Evolutionary conservation across 2,888 invertebrate species (phyloP).

Genomic region (Rhopalosiphum nymphaeae): DNA sequence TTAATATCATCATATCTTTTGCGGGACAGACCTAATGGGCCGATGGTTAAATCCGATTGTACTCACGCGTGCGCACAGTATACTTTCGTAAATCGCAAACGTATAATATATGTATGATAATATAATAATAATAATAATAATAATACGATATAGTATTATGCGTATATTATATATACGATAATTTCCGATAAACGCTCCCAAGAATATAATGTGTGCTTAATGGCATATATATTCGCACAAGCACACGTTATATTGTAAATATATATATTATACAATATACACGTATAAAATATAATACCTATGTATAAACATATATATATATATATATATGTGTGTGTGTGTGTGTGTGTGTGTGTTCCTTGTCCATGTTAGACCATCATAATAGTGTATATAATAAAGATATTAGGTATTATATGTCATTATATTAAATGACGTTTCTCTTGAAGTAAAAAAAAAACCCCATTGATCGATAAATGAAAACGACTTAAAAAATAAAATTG

Average conservation of each 20-base stretch:
- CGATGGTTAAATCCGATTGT: slow-evolving; percentile 47
- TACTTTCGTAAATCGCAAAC: background rate
- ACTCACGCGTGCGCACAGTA: background rate
- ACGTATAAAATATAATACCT: background rate
- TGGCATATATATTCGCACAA: slow-evolving; percentile 13
- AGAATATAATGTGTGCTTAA: slow-evolving; percentile 36
- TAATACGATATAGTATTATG: background rate
- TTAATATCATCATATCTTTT: slow-evolving; percentile 27
- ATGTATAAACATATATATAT: too few relatives aligned
- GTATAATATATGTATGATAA: background rate
- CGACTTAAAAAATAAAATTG: background rate
- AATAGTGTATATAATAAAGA: background rate
- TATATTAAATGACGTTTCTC: slow-evolving; percentile 25
- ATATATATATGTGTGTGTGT: background rate
- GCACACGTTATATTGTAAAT: background rate
- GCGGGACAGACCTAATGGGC: slow-evolving; percentile 37
- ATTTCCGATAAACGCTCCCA: slow-evolving; percentile 58
- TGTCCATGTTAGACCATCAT: background rate
- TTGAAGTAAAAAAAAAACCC: slow-evolving; percentile 2
- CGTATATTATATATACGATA: slow-evolving; percentile 8
- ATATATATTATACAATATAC: background rate
- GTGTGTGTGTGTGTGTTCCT: background rate
- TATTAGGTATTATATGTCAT: background rate
- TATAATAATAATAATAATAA: background rate
- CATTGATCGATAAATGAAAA: slow-evolving; percentile 23